Base-by-base conservation (phyloP, 2,113 vertebrate genomes). In the Phyllopteryx taeniolatus region DNA sequence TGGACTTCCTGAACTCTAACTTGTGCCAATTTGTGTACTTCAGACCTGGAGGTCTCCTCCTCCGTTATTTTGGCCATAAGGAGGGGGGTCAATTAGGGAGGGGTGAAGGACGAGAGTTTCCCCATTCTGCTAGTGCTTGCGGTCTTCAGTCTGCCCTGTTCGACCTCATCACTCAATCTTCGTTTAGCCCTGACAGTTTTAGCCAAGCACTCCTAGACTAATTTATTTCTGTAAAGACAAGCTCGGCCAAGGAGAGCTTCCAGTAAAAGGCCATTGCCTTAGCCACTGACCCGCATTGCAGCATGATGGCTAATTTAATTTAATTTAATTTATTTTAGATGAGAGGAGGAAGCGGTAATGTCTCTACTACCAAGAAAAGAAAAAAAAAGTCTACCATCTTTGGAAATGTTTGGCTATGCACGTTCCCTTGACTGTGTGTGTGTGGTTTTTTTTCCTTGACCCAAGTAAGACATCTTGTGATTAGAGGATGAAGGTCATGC, bases 1-100 rank as follows among this genome's bases (percentile, higher is more conserved):
- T 92, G 83, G 77, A 92, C 88, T 92, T 94, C 92, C 92, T 92
- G 93, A 90, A 88, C 85, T 85, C 82, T 86, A 81, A 79, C 86
- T 86, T 68, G 90, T 92, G 92, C 92, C 93, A 92, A 87, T 85
- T 88, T 76, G 79, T 90, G 86, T 84, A 87, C 88, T 75, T 72
- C 74, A 87, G 72, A 71, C 84, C 79, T 85, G 64, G 73, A 92
- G 77, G 73, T 83, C 79, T 82, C 81, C 76, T 84, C 77, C 79
- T 85, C 67, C 70, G 84, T 79, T 78, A 78, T 74, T 82, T 83
- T 73, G 67, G 31, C 63, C 63, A 12, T 44, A 46, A 2, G 76
- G 67, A 54, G 73, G 70, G 71, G 66, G 62, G 60, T 71, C 73
- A 71, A 35, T 3, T 31, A 76, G 70, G 66, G 57, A 73, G 73